These are phyloP conservation scores for Peromyscus melanophrys DNA, from an alignment of 2,797 vertebrate genomes.

Conservation along the genomic window DNA sequence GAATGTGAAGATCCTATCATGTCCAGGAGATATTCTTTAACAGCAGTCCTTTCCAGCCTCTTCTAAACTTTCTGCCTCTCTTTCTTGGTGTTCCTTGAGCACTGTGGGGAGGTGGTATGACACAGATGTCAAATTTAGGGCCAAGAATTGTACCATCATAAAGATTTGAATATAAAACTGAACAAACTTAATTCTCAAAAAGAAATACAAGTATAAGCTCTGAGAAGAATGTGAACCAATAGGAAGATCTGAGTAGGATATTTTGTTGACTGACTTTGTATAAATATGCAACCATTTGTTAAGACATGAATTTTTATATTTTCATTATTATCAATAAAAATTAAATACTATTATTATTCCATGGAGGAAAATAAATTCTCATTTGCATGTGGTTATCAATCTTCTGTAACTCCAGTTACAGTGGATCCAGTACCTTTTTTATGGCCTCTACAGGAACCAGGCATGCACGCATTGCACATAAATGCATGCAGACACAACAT, in stretches of 20 bases:
- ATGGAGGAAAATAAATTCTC: not conserved
- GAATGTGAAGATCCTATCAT: not conserved
- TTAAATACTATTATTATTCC: not conserved
- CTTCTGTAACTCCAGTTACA: not conserved
- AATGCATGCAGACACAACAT: not conserved
- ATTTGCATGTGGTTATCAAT: not conserved
- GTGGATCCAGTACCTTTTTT: not conserved
- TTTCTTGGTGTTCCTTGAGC: not conserved
- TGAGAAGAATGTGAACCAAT: not conserved
- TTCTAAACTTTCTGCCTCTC: not conserved
- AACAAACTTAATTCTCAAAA: conserved; percentile 1
- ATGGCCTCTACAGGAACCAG: not conserved
- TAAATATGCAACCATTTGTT: not conserved
- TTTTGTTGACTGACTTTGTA: not conserved
- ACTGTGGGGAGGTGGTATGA: not conserved
- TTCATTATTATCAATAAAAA: not conserved
- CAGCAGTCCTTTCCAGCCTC: not conserved
- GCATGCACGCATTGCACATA: not conserved
- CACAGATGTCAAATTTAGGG: not conserved
- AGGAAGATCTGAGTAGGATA: not conserved
- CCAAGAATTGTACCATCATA: not conserved
- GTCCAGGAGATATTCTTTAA: not conserved
- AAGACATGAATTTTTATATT: not conserved
- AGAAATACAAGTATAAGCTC: not conserved
- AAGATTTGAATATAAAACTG: not conserved